Evolutionary conservation across 2,113 vertebrate genomes (phyloP).

Genomic region (Otus sunia): DNA sequence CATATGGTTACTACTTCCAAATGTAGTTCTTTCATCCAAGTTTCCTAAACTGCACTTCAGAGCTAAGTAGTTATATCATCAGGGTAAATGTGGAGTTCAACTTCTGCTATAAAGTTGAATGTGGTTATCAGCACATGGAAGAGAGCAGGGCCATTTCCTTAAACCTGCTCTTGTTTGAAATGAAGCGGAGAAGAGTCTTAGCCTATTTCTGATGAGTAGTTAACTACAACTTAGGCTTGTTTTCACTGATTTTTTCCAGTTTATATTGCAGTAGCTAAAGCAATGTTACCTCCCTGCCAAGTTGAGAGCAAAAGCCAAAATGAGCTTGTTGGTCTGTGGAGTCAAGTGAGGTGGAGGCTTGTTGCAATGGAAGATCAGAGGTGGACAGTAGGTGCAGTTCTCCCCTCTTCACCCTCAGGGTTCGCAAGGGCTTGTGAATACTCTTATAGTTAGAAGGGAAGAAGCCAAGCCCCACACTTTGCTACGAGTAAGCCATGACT

Average conservation of each 20-base stretch:
- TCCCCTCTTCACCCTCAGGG: accelerated
- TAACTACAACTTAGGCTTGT: accelerated
- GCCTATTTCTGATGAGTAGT: background rate
- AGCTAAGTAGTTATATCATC: background rate
- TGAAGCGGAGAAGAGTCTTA: background rate
- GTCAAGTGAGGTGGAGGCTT: accelerated
- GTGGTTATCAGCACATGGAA: accelerated
- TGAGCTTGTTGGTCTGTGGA: accelerated
- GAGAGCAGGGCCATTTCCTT: background rate
- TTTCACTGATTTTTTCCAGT: accelerated
- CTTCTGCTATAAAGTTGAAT: accelerated
- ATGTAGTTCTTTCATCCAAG: accelerated
- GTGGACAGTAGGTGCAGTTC: accelerated
- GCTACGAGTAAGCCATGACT: accelerated
- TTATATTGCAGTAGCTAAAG: background rate
- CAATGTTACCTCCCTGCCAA: accelerated
- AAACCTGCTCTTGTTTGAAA: background rate
- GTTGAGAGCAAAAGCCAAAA: background rate
- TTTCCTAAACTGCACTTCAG: background rate
- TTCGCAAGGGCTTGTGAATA: background rate
- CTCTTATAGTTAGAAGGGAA: too few relatives aligned
- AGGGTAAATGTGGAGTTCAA: background rate
- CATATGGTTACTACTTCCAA: accelerated
- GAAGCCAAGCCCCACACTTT: background rate
- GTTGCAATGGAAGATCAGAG: accelerated